phyloP scores from a whole-genome alignment of 2,113 vertebrate genomes.

The Gobio gobio region DNA sequence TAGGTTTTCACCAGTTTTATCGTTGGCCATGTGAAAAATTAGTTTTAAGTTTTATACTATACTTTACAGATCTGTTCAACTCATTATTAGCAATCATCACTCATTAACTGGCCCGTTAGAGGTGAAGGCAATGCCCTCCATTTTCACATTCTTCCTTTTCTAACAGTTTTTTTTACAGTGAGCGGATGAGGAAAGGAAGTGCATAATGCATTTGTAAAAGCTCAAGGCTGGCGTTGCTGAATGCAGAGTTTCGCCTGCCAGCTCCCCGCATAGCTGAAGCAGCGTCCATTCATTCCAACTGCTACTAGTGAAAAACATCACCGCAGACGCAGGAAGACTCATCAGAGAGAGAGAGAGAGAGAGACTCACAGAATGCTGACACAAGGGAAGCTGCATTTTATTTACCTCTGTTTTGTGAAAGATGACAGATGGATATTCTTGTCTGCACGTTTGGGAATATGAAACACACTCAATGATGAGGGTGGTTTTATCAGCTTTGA shows the following conservation, averaged over 20 bases:
- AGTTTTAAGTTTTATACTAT: background rate
- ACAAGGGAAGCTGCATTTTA: background rate
- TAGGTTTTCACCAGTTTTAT: background rate
- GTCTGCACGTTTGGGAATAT: background rate
- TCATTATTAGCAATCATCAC: background rate
- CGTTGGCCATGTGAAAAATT: background rate
- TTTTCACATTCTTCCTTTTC: constrained; percentile 4
- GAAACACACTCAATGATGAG: background rate
- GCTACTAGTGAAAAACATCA: constrained; percentile 55
- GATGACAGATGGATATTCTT: constrained; percentile 9
- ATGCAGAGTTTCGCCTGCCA: constrained; percentile 69
- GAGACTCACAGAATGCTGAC: constrained; percentile 1
- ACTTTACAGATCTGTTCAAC: background rate
- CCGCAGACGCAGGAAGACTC: background rate
- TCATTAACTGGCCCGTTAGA: background rate
- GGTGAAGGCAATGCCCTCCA: background rate
- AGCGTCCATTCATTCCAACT: constrained; percentile 67
- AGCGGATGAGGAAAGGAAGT: constrained; percentile 52
- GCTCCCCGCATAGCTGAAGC: constrained; percentile 58
- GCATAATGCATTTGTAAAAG: constrained; percentile 60
- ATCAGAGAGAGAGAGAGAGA: background rate
- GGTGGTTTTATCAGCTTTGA: background rate
- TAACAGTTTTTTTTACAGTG: constrained; percentile 51
- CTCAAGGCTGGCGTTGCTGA: constrained; percentile 67
- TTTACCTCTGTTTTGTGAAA: constrained; percentile 9